Conservation (phyloP, 2,113 vertebrate genomes). For the Melanocharis versteri region DNA sequence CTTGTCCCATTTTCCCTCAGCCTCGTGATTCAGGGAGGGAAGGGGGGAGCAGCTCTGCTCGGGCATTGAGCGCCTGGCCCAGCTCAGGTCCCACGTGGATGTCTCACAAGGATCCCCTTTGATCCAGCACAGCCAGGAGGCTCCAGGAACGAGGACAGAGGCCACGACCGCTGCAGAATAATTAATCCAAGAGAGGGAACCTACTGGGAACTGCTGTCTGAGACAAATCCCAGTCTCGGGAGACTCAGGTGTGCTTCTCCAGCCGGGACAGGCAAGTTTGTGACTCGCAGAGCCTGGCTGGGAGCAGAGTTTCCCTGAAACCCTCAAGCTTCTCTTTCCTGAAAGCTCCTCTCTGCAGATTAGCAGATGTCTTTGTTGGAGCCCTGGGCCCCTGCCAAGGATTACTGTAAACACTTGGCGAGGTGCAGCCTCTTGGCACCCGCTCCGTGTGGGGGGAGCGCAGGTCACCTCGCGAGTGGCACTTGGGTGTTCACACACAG, state of each 20-base stretch:
- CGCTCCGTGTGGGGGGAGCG: rapidly evolving
- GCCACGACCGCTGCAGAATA: neutral
- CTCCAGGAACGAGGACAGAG: neutral
- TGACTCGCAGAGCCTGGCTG: neutral
- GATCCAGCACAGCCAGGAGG: neutral
- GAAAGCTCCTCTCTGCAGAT: neutral
- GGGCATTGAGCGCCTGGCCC: rapidly evolving
- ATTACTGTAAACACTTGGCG: constrained; percentile 54
- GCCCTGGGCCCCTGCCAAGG: neutral
- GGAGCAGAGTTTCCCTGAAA: neutral
- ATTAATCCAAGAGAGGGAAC: neutral
- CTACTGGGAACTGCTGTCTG: neutral
- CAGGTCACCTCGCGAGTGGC: neutral
- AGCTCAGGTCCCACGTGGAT: neutral
- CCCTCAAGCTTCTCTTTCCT: constrained; percentile 7
- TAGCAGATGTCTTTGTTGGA: constrained; percentile 35
- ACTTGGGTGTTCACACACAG: neutral
- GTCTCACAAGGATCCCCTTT: neutral
- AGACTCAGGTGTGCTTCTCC: neutral
- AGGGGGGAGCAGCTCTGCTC: neutral
- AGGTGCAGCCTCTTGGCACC: neutral
- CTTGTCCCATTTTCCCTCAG: neutral
- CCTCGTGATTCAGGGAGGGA: neutral
- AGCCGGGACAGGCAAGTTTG: neutral
- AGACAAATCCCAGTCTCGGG: neutral